Conservation (phyloP, 1,140 invertebrate genomes). For the Amyelois transitella region DNA sequence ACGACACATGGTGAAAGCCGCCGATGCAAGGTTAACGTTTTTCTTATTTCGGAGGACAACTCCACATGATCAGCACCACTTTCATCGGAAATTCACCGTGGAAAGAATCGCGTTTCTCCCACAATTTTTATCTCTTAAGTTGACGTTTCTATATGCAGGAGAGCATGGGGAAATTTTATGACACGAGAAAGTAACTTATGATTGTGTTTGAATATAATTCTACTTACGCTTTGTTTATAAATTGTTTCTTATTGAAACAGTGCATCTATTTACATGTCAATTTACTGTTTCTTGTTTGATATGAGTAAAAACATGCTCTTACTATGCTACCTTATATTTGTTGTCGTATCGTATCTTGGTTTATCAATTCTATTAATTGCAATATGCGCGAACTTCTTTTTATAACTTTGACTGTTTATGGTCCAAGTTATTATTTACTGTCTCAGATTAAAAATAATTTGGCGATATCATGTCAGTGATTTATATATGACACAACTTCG, state of each 20-base stretch:
- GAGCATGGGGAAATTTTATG: constrained; percentile 3
- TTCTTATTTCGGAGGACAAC: constrained; percentile 52
- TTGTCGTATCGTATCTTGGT: too few species aligned
- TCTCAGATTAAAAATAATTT: too few species aligned
- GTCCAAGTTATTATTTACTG: too few species aligned
- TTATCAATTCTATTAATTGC: too few species aligned
- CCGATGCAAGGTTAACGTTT: constrained; percentile 56
- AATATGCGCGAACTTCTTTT: too few species aligned
- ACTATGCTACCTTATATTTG: too few species aligned
- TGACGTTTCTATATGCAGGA: not conserved
- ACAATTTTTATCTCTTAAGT: constrained; percentile 19
- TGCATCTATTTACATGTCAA: too few species aligned
- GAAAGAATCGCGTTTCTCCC: constrained; percentile 41
- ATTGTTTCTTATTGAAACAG: not conserved
- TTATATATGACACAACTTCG: too few species aligned
- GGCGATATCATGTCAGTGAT: too few species aligned
- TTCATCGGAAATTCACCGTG: constrained; percentile 56
- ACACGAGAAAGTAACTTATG: constrained; percentile 5
- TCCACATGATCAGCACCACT: constrained; percentile 9
- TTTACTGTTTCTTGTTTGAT: too few species aligned
- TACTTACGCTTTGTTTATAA: not conserved
- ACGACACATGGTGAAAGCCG: constrained; percentile 50
- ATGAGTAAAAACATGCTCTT: too few species aligned
- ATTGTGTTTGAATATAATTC: not conserved
- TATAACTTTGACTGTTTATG: too few species aligned